Conservation (phyloP, 2,888 invertebrate genomes). For the Helobdella robusta region DNA sequence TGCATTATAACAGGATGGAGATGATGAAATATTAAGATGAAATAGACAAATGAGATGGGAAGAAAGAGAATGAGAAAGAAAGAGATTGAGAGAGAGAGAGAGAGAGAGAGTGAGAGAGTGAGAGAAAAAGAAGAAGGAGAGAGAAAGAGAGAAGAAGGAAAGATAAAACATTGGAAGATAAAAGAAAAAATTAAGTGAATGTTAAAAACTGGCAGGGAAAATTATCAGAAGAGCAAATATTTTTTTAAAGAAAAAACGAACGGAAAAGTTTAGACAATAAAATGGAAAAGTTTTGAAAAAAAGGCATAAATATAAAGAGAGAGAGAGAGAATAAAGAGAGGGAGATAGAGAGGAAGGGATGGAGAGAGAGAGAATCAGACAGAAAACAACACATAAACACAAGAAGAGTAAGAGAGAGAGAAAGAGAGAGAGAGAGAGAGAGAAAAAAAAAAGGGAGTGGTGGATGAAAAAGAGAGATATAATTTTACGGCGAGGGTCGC, state of each 20-base stretch:
- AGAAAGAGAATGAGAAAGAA: background rate
- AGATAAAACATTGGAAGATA: background rate
- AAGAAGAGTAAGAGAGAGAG: background rate
- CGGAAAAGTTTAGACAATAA: background rate
- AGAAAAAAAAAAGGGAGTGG: conserved; percentile 2
- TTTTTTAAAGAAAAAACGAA: no score
- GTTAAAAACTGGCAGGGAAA: no score
- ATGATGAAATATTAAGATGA: background rate
- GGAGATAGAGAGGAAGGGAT: background rate
- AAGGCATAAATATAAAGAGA: background rate
- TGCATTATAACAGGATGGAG: no score
- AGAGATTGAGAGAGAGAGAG: background rate
- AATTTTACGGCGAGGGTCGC: background rate
- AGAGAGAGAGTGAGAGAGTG: background rate
- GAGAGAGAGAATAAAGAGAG: background rate
- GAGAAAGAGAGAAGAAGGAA: background rate
- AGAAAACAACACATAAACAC: background rate
- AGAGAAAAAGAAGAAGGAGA: background rate
- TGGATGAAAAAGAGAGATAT: background rate
- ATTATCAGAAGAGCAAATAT: no score
- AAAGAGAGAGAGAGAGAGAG: background rate
- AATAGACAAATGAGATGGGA: background rate
- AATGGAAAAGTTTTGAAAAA: background rate
- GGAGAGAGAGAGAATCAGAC: conserved; percentile 1
- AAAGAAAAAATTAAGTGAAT: no score